Evolutionary conservation across 2,797 vertebrate species (phyloP), one percentile per base, ranked within the genome.

Genomic region (Xyrichtys novacula): DNA sequence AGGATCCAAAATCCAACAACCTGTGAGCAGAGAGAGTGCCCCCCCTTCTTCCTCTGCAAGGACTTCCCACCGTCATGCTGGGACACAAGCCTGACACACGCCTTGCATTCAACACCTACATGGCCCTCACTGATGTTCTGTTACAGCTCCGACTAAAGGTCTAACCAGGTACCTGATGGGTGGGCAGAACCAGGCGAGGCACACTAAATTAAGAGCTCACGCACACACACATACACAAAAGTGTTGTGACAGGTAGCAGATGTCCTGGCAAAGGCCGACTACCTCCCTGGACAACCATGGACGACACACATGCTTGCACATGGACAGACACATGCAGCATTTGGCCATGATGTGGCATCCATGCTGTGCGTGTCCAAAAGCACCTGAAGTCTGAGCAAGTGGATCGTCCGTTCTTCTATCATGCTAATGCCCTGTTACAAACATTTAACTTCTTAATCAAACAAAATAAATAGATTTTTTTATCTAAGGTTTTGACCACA

Each of bases 161-260:
- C 78, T 88, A 78, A 85, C 80, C 74, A 77, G 83, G 73, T 71
- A 77, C 80, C 80, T 86, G 81, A 84, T 89, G 80, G 74, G 81
- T 78, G 83, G 85, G 77, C 74, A 76, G 76, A 74, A 28, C 72
- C 53, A 54, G 78, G 81, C 83, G 79, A 78, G 65, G 68, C 62
- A 31, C 32, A 12, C 64, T 67, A 56, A 34, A 85, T 85, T 68
- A 83, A 80, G 80, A 55, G 73, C 77, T 84, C 73, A 71, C 65
- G 43, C 62, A 62, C 64, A 65, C 42, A 32, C 66, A 66, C 40
- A 38, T 65, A 49, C 61, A 77, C n/a, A n/a, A n/a, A 87, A 78
- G 64, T 74, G 80, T 32, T 85, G 85, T 89, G 88, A 87, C 87
- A 82, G 70, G 73, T 54, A 80, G 52, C 88, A 91, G 88, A 91